phyloP scores from a whole-genome alignment of 1,140 invertebrate genomes.

The Vanessa tameamea region DNA sequence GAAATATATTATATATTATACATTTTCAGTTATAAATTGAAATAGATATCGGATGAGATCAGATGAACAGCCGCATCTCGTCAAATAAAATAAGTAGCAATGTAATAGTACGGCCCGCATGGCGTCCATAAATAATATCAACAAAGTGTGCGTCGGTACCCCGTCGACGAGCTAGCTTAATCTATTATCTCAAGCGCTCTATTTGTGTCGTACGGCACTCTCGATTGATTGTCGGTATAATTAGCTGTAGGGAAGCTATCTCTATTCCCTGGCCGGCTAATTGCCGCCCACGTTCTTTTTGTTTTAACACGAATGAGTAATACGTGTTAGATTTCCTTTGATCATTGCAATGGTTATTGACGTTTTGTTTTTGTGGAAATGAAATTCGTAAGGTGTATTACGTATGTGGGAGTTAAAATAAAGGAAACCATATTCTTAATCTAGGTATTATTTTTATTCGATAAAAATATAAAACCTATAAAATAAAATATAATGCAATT shows the following conservation, averaged over 20 bases:
- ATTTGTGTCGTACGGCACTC: constrained; percentile 53
- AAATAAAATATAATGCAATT: too few species aligned
- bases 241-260: constrained; percentile 49
- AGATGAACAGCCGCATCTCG: constrained; percentile 7
- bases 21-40: background rate
- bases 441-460: too few species aligned
- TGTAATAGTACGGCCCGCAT: constrained; percentile 11
- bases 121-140: constrained; percentile 57
- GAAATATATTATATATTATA: background rate
- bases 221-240: constrained; percentile 62
- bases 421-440: too few species aligned
- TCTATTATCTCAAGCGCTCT: constrained; percentile 51
- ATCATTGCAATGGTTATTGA: constrained; percentile 24
- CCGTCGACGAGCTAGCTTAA: constrained; percentile 36
- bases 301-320: constrained; percentile 34
- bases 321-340: constrained; percentile 32
- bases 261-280: constrained; percentile 36
- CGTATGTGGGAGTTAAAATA: too few species aligned
- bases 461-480: too few species aligned
- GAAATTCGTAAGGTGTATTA: too few species aligned
- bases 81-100: constrained; percentile 16
- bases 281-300: constrained; percentile 35
- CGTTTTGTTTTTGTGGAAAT: constrained; percentile 14
- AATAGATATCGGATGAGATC: background rate
- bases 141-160: constrained; percentile 41